Conservation (phyloP, 2,888 invertebrate genomes). For the Harpalus rubripes region DNA sequence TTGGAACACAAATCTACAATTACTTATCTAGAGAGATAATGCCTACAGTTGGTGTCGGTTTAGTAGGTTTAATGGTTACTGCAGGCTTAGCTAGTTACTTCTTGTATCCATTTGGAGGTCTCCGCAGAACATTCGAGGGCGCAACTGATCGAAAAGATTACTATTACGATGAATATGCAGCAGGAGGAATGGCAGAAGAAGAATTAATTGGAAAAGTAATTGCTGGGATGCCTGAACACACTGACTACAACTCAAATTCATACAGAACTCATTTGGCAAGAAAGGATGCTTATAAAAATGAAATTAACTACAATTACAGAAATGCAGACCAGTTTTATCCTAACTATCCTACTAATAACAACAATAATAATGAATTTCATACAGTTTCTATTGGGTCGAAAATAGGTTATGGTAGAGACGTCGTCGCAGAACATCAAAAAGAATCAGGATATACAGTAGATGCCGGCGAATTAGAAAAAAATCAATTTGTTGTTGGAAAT, state of each 20-base stretch:
- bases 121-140: conserved; percentile 83
- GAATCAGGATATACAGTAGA: conserved; percentile 74
- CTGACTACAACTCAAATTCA: conserved; percentile 65
- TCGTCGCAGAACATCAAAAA: conserved; percentile 76
- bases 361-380: conserved; percentile 61
- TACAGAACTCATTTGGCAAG: conserved; percentile 55
- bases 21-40: conserved; percentile 89
- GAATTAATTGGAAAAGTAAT: conserved; percentile 87
- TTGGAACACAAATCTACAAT: conserved; percentile 87
- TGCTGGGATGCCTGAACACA: conserved; percentile 79
- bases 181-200: conserved; percentile 86
- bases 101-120: conserved; percentile 86
- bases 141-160: conserved; percentile 82
- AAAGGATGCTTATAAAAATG: conserved; percentile 58
- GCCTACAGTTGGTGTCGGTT: conserved; percentile 89
- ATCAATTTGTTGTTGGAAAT: conserved; percentile 84
- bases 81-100: conserved; percentile 89
- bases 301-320: conserved; percentile 66
- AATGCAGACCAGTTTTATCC: conserved; percentile 48
- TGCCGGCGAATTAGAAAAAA: conserved; percentile 72
- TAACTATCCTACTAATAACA: conserved; percentile 10
- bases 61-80: conserved; percentile 86
- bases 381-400: conserved; percentile 77
- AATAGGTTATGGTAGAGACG: conserved; percentile 76
- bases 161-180: conserved; percentile 84